phyloP scores from a whole-genome alignment of 1,140 invertebrate species.

The Trichoplusia ni region DNA sequence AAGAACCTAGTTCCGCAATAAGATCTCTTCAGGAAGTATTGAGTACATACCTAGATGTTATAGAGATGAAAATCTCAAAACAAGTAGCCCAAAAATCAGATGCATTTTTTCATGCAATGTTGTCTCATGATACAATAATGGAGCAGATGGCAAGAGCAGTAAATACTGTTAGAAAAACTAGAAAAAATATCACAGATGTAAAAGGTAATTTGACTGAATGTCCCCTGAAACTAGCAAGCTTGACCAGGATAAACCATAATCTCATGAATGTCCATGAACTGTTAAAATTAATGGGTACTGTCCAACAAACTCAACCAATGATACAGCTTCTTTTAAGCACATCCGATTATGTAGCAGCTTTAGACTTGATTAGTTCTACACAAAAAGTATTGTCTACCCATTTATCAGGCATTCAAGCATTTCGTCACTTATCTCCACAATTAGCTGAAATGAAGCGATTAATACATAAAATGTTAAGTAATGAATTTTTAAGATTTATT shows the following conservation, averaged over 20 bases:
- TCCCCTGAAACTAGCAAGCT: conserved; percentile 89
- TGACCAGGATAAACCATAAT: conserved; percentile 85
- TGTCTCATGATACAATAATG: conserved; percentile 96
- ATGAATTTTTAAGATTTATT: conserved; percentile 96
- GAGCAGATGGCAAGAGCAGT: conserved; percentile 93
- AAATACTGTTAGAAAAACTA: conserved; percentile 89
- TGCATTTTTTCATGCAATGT: conserved; percentile 98
- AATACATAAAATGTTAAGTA: conserved; percentile 97
- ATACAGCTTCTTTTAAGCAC: conserved; percentile 97
- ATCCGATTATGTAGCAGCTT: conserved; percentile 97
- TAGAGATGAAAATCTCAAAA: conserved; percentile 97
- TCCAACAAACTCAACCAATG: conserved; percentile 98
- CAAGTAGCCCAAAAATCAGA: conserved; percentile 98
- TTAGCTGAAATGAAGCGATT: conserved; percentile 97
- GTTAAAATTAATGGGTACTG: conserved; percentile 95
- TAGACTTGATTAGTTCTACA: conserved; percentile 98
- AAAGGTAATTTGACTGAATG: conserved; percentile 90
- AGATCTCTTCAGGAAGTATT: conserved; percentile 85
- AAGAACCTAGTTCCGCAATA: conserved; percentile 71
- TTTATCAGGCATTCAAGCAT: conserved; percentile 94
- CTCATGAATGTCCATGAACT: conserved; percentile 86
- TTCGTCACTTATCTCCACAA: conserved; percentile 97
- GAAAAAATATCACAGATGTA: conserved; percentile 86
- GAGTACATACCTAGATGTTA: conserved; percentile 97
- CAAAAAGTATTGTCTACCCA: conserved; percentile 96